Evolutionary conservation across 2,888 invertebrate genomes (phyloP).

Genomic region (Prosopocoilus inquinatus): DNA sequence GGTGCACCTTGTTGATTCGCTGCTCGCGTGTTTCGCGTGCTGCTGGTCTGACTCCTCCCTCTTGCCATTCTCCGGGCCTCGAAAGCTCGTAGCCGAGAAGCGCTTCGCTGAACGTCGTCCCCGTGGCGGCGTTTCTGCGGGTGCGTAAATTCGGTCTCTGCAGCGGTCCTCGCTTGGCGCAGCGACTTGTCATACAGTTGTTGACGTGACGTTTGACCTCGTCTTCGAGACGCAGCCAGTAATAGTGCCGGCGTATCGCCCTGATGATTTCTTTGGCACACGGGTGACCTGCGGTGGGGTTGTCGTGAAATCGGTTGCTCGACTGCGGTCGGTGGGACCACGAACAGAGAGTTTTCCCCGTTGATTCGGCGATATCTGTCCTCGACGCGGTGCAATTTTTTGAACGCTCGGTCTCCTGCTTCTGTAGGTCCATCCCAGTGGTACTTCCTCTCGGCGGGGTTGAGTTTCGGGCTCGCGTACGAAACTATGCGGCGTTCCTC

Average conservation of each 20-base stretch:
- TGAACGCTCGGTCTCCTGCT: background rate
- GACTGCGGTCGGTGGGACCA: background rate
- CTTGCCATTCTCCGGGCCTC: too few relatives aligned
- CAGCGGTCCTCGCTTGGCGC: constrained; percentile 2
- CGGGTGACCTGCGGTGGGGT: constrained; percentile 23
- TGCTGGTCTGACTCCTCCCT: too few relatives aligned
- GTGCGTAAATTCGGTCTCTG: too few relatives aligned
- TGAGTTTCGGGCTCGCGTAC: constrained; percentile 20
- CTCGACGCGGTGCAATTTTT: background rate
- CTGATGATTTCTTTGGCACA: constrained; percentile 26
- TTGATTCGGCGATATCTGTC: background rate
- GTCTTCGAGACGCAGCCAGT: background rate
- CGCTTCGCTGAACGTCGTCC: too few relatives aligned
- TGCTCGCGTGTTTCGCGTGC: too few relatives aligned
- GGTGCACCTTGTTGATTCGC: too few relatives aligned
- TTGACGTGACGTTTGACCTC: constrained; percentile 28
- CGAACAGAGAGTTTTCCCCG: background rate
- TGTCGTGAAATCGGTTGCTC: constrained; percentile 14
- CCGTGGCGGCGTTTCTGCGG: too few relatives aligned
- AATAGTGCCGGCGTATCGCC: constrained; percentile 9
- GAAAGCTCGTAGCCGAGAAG: too few relatives aligned
- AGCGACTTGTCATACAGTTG: constrained; percentile 1
- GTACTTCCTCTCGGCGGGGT: background rate
- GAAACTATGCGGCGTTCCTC: constrained; percentile 14
- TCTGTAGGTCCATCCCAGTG: background rate